Evolutionary conservation across 1,140 invertebrate genomes (phyloP), one percentile per base, ranked within the genome.

Genomic region (Anastatus disparis): DNA sequence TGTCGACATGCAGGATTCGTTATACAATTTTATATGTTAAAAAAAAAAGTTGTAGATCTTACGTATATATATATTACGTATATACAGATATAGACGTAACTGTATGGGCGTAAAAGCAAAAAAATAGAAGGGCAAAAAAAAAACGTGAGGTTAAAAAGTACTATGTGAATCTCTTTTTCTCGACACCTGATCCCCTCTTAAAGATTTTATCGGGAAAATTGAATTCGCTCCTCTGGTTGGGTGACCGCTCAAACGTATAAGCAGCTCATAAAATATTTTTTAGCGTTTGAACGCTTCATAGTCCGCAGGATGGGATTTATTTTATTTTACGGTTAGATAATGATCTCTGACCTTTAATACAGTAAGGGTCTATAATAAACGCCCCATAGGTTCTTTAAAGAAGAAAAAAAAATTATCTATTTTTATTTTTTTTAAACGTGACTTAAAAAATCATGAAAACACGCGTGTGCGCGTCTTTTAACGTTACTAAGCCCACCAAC

Each of bases 261-360:
- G 83, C 82, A 85, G 82, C 80, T 83, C 84, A 82, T 86, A 85
- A 86, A 85, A 84, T 84, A 84, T 83, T 85, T 84, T 84, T 84
- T 84, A 84, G 81, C 79, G 77, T 80, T 62, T 76, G 79, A 79
- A 73, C 76, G 78, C 77, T 69, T 69, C 29, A 31, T 74, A 68
- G 61, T 56, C 73, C 61, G 66, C 77, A n/a, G n/a, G 74, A 72
- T 77, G 70, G 81, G 82, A 84, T 84, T 84, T 81, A 84, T 81
- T 84, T 83, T 80, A 84, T 81, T 84, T 85, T 80, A 83, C 76
- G 79, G 77, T 73, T 52, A 81, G 82, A 85, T 85, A 85, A 84
- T 73, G 75, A 85, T 85, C 82, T 80, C 29, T 7, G 46, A 48
- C 20, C 42, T 2, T 12, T 58, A 55, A n/a, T n/a, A n/a, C n/a